Evolutionary conservation across 2,797 vertebrate genomes (phyloP).

Genomic region (Protonibea diacanthus): DNA sequence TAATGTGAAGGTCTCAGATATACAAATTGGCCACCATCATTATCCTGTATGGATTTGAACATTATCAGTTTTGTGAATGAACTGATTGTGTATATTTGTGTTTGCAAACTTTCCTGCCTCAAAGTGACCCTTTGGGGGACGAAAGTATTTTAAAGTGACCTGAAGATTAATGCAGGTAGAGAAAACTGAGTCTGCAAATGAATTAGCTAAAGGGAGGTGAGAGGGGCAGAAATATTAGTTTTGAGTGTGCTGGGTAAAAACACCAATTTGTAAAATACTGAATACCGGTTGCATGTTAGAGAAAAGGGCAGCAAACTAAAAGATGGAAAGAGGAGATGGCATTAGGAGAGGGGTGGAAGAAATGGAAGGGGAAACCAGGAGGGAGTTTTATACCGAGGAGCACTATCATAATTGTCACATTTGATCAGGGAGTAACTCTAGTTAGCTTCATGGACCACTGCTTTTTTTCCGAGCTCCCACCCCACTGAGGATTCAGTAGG

Average conservation of each 20-base stretch:
- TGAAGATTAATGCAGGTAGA: not conserved
- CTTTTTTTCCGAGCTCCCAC: conserved; percentile 61
- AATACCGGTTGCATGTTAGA: conserved; percentile 33
- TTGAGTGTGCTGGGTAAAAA: not conserved
- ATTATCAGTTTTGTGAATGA: conserved; percentile 3
- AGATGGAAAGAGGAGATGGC: conserved; percentile 63
- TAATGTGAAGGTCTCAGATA: not conserved
- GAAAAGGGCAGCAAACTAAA: conserved; percentile 49
- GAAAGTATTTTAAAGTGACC: not conserved
- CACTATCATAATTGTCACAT: conserved; percentile 83
- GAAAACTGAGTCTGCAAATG: not conserved
- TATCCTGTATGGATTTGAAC: not conserved
- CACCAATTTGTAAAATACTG: conserved; percentile 16
- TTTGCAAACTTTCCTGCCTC: not conserved
- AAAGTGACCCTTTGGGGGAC: not conserved
- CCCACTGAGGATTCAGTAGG: conserved; percentile 57
- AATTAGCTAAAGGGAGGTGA: not conserved
- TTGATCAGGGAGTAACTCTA: conserved; percentile 77
- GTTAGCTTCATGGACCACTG: conserved; percentile 78
- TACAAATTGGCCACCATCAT: not conserved
- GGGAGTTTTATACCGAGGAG: conserved; percentile 70
- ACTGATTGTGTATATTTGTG: not conserved
- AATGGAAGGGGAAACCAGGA: conserved; percentile 50
- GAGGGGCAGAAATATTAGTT: not conserved
- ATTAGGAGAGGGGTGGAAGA: conserved; percentile 51